Base-by-base conservation (phyloP, 2,888 invertebrate species). In the Caenorhabditis sp. region DNA sequence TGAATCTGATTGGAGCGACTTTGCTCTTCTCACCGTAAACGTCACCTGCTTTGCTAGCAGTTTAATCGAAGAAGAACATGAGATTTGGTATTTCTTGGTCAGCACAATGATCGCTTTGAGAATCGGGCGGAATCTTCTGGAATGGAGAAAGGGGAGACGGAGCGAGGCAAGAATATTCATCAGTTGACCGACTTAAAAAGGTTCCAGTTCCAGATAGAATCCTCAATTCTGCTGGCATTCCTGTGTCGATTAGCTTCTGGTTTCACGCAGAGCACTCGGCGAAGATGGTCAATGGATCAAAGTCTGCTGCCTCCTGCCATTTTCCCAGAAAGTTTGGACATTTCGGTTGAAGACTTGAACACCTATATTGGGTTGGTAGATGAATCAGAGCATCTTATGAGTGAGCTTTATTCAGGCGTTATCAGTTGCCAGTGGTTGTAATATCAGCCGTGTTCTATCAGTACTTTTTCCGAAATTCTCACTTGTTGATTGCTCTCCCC, bases 61-160 rank as follows among this genome's bases (percentile, higher is more conserved):
- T 74, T 82, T 87, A 32, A 85, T 88, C 22, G 90, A 90, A 70
- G 89, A 90, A 70, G 90, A 90, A 64, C 89, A 89, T 50, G 90
- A 89, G 40, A 64, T 89, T 11, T 90, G 90, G 90, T 90, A 62
- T 55, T 81, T 67, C 20, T 28, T 80, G 62, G 37, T 51, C 44
- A 80, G 60, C 32, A 74, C 69, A 2, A 26, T 61, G 24, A 50
- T 80, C 6, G 62, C 24, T 8, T 32, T 61, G 11, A 32, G 60
- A n/a, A 24, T 44, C 8, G n/a, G 28, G 6, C 18, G 24, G 18
- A 32, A 26, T 5, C 13, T 37, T 4, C 9, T 13, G 68, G 56
- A 44, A 26, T 44, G 55, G 40, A 50, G 15, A 37, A 40, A 35
- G 35, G 35, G 20, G 37, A 71, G 22, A 47, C 37, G 37, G 47